Evolutionary conservation across 2,797 vertebrate genomes (phyloP).

Genomic region (Erpetoichthys calabaricus): DNA sequence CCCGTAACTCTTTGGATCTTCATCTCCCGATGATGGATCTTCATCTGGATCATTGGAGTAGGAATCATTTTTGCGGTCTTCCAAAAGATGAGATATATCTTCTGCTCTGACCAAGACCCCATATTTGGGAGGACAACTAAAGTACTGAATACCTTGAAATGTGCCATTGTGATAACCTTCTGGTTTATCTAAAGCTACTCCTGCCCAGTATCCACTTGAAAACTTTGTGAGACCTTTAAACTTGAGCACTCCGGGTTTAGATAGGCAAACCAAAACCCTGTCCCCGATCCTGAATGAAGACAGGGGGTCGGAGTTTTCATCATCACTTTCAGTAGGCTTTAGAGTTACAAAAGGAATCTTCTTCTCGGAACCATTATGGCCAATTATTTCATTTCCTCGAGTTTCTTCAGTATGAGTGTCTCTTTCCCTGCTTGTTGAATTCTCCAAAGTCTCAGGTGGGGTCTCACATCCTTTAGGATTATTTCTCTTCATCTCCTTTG

Average conservation of each 20-base stretch:
- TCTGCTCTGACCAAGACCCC: conserved; percentile 36
- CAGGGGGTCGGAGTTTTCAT: conserved; percentile 25
- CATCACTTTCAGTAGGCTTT: neutral
- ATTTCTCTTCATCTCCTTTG: conserved; percentile 2
- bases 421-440: neutral
- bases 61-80: conserved; percentile 9
- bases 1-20: conserved; percentile 9
- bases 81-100: conserved; percentile 27
- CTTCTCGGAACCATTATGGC: conserved; percentile 14
- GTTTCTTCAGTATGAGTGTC: neutral
- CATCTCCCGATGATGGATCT: conserved; percentile 22
- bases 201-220: conserved; percentile 34
- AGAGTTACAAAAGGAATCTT: conserved; percentile 1
- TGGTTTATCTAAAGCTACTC: conserved; percentile 35
- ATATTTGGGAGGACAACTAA: conserved; percentile 29
- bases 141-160: conserved; percentile 35
- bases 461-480: neutral
- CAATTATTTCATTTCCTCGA: conserved; percentile 8
- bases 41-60: conserved; percentile 13
- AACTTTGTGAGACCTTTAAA: conserved; percentile 35
- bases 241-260: conserved; percentile 29
- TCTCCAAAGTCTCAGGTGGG: neutral
- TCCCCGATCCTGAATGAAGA: conserved; percentile 30
- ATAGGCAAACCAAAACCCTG: conserved; percentile 34
- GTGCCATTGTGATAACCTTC: conserved; percentile 34